phyloP scores from a whole-genome alignment of 1,140 invertebrate species.

The Antheraea pernyi region DNA sequence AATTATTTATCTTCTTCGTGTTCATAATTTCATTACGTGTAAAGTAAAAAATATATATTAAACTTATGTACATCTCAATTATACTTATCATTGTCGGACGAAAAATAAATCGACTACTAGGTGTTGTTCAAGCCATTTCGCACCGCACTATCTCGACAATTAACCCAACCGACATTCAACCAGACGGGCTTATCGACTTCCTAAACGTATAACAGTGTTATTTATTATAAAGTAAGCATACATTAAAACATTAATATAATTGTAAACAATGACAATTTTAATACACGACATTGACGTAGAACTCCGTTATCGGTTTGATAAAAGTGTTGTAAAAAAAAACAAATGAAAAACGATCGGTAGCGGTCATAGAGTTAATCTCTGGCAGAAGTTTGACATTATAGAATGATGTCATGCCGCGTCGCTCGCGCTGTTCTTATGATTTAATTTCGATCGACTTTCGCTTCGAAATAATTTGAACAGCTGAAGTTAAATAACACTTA shows the following conservation, averaged over 20 bases:
- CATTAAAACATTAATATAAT: slow-evolving; percentile 8
- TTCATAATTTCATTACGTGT: no score
- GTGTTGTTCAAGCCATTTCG: not conserved
- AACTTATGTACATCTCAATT: not conserved
- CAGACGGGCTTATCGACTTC: slow-evolving; percentile 19
- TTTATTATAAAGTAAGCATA: not conserved
- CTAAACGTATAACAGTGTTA: not conserved
- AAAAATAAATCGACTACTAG: not conserved
- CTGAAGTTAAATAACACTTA: not conserved
- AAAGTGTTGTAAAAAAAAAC: slow-evolving; percentile 21
- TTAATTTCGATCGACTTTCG: not conserved
- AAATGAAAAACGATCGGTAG: slow-evolving; percentile 24
- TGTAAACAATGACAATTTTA: slow-evolving; percentile 8
- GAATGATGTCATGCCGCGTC: not conserved
- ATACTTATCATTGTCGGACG: not conserved
- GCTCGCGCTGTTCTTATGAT: not conserved
- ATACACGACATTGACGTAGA: slow-evolving; percentile 23
- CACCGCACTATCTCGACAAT: not conserved
- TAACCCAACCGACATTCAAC: slow-evolving; percentile 2
- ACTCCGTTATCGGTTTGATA: slow-evolving; percentile 19
- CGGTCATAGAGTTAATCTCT: not conserved
- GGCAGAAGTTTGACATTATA: not conserved
- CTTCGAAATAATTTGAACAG: not conserved
- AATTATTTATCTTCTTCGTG: no score
- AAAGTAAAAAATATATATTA: no score